Conservation (phyloP, 1,140 invertebrate species). For the Pogonomyrmex barbatus region DNA sequence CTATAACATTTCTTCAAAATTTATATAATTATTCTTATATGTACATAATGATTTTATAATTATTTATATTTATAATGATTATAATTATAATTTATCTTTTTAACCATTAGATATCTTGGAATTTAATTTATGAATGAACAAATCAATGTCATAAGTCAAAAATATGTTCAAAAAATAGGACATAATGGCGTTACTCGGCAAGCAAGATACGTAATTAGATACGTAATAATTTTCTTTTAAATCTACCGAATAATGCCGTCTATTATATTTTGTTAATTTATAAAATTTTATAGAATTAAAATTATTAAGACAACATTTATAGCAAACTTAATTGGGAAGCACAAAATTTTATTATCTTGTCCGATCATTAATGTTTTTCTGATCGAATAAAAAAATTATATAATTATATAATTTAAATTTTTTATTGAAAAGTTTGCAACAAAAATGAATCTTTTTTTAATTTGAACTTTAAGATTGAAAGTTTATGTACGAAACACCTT, state of each 20-base stretch:
- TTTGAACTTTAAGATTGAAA: conserved; percentile 1
- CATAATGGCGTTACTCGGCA: no score
- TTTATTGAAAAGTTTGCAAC: no score
- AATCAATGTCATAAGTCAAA: no score
- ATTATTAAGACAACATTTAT: no score
- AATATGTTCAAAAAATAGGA: no score
- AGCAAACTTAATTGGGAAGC: background rate
- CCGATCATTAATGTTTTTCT: background rate
- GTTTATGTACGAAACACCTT: background rate
- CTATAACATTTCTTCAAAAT: background rate
- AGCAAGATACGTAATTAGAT: no score
- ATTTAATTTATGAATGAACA: conserved; percentile 1
- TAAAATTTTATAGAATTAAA: no score
- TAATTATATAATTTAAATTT: background rate
- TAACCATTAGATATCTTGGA: background rate
- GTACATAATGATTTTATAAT: background rate
- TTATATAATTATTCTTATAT: background rate
- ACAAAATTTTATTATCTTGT: background rate
- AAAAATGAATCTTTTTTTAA: background rate
- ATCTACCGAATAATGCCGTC: no score
- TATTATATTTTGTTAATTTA: no score
- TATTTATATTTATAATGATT: background rate
- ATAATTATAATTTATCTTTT: background rate
- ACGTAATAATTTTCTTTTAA: no score
- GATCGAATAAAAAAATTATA: background rate